phyloP scores from a whole-genome alignment of 2,888 invertebrate species.

The Agapostemon virescens region DNA sequence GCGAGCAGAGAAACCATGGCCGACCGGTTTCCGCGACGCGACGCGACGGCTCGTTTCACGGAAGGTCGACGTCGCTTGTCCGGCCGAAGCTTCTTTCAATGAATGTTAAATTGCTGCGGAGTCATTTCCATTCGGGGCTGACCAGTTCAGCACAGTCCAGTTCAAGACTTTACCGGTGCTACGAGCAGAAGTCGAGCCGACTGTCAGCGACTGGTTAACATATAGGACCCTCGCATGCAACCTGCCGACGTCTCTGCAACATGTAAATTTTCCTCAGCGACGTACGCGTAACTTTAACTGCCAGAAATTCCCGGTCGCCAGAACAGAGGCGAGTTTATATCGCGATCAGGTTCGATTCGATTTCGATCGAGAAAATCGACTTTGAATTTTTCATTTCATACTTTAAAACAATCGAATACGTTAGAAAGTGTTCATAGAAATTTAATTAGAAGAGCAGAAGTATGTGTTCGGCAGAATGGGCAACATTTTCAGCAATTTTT shows the following conservation, averaged over 20 bases:
- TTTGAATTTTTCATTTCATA: too few species aligned
- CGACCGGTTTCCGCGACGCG: constrained; percentile 34
- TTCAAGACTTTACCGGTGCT: constrained; percentile 35
- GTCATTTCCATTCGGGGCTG: constrained; percentile 60
- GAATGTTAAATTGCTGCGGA: constrained; percentile 61
- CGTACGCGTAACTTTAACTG: constrained; percentile 65
- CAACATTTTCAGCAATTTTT: too few species aligned
- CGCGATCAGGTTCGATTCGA: constrained; percentile 44
- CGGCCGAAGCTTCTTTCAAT: constrained; percentile 57
- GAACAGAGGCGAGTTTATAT: constrained; percentile 57
- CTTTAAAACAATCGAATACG: too few species aligned
- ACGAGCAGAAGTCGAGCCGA: constrained; percentile 56
- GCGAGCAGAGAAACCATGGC: constrained; percentile 6
- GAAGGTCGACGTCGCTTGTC: constrained; percentile 38
- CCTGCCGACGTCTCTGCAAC: constrained; percentile 49
- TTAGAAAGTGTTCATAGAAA: too few species aligned
- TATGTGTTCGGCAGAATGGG: too few species aligned
- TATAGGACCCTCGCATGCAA: constrained; percentile 64
- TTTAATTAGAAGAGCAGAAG: too few species aligned
- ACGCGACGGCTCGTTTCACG: constrained; percentile 31
- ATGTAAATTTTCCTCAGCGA: constrained; percentile 65
- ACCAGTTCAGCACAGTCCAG: constrained; percentile 16
- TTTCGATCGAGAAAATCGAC: too few species aligned
- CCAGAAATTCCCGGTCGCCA: constrained; percentile 45
- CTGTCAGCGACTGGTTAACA: constrained; percentile 59